Base-by-base conservation (phyloP, 2,113 vertebrate genomes). In the Clarias batrachus region DNA sequence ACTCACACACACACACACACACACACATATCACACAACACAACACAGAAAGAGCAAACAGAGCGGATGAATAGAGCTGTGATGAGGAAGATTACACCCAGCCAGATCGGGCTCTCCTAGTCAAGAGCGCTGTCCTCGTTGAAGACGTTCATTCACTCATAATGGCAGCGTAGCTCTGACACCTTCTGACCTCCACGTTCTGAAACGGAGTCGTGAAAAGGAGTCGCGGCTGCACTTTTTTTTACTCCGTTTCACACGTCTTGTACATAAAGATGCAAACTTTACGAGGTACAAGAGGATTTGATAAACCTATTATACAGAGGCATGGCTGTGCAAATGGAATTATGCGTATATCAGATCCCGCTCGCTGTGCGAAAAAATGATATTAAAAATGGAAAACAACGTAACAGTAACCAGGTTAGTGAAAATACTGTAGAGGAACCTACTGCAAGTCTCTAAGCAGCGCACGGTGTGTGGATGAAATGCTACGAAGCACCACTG, bases 161-260 rank as follows among this genome's bases (percentile, higher is more conserved):
- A 94, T 94, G 91, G 92, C 93, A 94, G 92, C 87, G 84, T 88
- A 86, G 92, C 94, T 92, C 91, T 83, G 86, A 92, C 90, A 87
- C 78, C 91, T 48, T 48, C 48, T 94, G 95, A 94, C 93, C 93
- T 94, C 94, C 93, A 84, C 90, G 88, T 92, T 90, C 86, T 85
- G 87, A 87, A 74, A 62, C 85, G 81, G 80, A 37, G 33, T 37
- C 33, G 33, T 37, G 84, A 86, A 87, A 81, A 81, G 76, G 21
- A 80, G 37, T 7, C 30, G 17, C 25, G 14, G 54, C 30, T 74
- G 78, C 52, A 25, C 73, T 74, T 88, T 70, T 88, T 70, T 87
- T 74, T 79, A 19, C 77, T 84, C 87, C 56, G n/a, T 59, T 19
- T 59, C 57, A 10, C 11, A 30, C 59, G 13, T 80, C 11, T 33